Base-by-base conservation (phyloP, 2,888 invertebrate genomes). In the Hedya salicella region DNA sequence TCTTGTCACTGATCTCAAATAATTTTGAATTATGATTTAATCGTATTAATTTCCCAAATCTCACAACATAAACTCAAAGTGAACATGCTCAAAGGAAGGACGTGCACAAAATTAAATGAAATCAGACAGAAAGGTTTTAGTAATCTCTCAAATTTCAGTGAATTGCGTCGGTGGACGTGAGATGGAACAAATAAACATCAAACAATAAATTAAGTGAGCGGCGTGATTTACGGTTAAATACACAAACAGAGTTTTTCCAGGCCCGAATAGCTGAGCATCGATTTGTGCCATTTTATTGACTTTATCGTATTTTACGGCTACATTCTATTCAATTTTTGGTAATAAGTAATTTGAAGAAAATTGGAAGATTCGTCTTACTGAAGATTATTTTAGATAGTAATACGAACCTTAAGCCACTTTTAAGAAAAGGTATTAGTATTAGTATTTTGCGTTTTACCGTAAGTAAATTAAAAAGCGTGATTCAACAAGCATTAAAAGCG, bases 1-100 rank as follows among this genome's bases (percentile, higher is more conserved):
- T 89, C 91, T 91, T 91, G 91, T 88, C 91, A 80, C 91, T 91
- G 91, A 91, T 91, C 91, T 91, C 89, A 90, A 82, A 85, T 91
- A 90, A 90, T 88, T 91, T 89, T 87, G 87, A 21, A 54, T 60
- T 13, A 57, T 21, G 32, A 69, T 59, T 36, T 30, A 44, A 46
- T 40, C 14, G 32, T 68, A 42, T 65, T 32, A 67, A 62, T 21
- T 60, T 54, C 8, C 48, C 40, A 39, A 57, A 62, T 25, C 25
- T 6, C 4, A 19, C 21, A 59, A 59, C 16, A 13, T 39, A 42
- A 32, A 32, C 17, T 60, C 32, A 39, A 46, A 46, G 54, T 46
- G 42, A 48, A 70, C 77, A 82, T 77, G 80, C 84, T 78, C 77
- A 79, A 74, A 46, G 42, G 76, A 73, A 67, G 74, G 73, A 85